Evolutionary conservation across 2,888 invertebrate genomes (phyloP), one percentile per base, ranked within the genome.

Genomic region (Pteria penguin): DNA sequence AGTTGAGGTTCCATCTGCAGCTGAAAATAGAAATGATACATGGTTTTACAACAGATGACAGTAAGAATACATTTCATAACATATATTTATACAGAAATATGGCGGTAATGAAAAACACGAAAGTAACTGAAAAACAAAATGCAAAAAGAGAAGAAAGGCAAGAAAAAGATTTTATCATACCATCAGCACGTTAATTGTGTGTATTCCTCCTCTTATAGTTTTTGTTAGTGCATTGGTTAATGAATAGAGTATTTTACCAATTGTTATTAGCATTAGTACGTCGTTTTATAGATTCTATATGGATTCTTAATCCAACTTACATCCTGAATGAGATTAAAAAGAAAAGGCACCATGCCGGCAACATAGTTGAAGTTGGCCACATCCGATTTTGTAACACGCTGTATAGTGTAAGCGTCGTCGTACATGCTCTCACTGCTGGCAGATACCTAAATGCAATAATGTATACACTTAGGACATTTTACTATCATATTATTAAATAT

Each of bases 341-440:
- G 80, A 79, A 92, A 90, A 4, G 92, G 92, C 26, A 92, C 91
- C 86, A 90, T 90, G 33, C 92, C 92, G 58, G 92, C 90, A 3
- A 91, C 92, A 76, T 87, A 91, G 86, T 92, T 91, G 75, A 91
- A 90, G 68, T 87, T 88, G 31, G 73, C 72, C 4, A 90, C 82
- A 69, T 90, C 88, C 2, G 75, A 70, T 29, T 82, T 79, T 31
- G 87, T 86, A 26, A 91, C 91, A 66, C 82, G 71, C 75, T 92
- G 92, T 72, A 92, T 82, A 5, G 91, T 91, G 85, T 91, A 91
- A 18, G 90, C 91, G 76, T 91, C 91, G 72, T 92, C 91, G 74
- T 92, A 92, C 86, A 88, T 87, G 78, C 91, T 91, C 80, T 91
- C 91, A 24, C 83, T 88, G 71, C 90, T 90, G 2, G 91, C 91